A percentile compares a stretch with the other conserved stretches of the same genome.
Evolutionary conservation across 2,113 vertebrate species (phyloP).

Genomic region (Myanophis thanlyinensis): DNA sequence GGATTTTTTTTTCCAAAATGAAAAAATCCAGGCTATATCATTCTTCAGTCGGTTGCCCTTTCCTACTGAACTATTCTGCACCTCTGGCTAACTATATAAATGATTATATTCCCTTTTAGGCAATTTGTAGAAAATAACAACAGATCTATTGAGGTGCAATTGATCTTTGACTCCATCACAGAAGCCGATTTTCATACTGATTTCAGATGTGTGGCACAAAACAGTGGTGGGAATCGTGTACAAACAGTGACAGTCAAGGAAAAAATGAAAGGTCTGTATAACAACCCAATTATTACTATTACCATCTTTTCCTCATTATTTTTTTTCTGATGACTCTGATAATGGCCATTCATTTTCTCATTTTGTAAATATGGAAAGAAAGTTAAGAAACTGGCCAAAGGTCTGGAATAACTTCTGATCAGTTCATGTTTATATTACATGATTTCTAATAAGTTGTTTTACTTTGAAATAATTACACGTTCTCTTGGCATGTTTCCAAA

Average conservation of each 20-base stretch:
- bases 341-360: no score
- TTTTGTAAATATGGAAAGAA: not conserved
- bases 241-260: constrained; percentile 72
- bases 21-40: not conserved
- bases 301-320: not conserved
- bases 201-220: constrained; percentile 79
- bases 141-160: constrained; percentile 77
- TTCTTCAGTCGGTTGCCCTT: not conserved
- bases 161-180: constrained; percentile 75
- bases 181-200: constrained; percentile 76
- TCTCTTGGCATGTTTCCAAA: not conserved
- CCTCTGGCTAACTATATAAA: not conserved
- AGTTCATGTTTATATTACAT: not conserved
- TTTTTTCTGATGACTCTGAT: not conserved
- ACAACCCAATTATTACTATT: not conserved
- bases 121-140: constrained; percentile 71
- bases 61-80: not conserved
- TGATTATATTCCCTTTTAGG: constrained; percentile 60
- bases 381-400: not conserved
- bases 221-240: constrained; percentile 69
- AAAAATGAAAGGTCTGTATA: constrained; percentile 73
- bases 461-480: not conserved
- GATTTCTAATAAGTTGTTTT: not conserved
- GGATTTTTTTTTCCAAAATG: not conserved
- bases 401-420: not conserved